Base-by-base conservation (phyloP, 53 echinoderm and acorn worm species). In the Henricia sp. region DNA sequence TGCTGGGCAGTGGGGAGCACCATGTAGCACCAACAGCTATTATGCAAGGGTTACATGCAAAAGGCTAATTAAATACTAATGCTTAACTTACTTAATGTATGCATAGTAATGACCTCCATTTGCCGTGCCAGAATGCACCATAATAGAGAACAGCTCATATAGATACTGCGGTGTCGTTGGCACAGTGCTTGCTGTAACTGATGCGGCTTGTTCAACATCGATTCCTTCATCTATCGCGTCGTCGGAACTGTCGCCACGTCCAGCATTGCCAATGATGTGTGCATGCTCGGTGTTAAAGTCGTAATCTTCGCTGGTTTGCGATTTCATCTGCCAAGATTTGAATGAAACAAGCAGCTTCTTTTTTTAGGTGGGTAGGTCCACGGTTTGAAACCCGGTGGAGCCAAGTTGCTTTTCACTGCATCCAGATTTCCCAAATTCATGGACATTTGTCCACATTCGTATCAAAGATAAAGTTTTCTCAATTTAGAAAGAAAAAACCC, bases 101-200 rank as follows among this genome's bases (percentile, higher is more conserved):
- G 97, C 97, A 90, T 96, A 96, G 90, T 96, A 96, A 78, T 96
- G 97, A 67, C 97, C 97, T 6, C 97, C 97, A 6, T 94, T 91
- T 1, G 97, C 97, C 41, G 94, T 96, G 41, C 97, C 97, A 76
- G 97, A 96, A 72, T 96, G 97, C 70, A 96, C 94, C 97, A 96
- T 96, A 72, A 96, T 96, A 3, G 97, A 96, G 88, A 96, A 96
- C 43, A 96, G 88, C 83, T 96, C 90, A 41, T 96, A 96, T 16
- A 70, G 77, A 60, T 87, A 95, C 6, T 87, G 95, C 13, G 91
- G 91, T 82, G 41, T 77, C 51, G 82, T 43, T 35, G 52, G 60
- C 26, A 59, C 6, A 26, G 85, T 70, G 69, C 87, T 72, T 24
- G 91, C 74, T 17, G 87, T 78, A 13, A 42, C 86, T 8, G 88